Evolutionary conservation across 2,797 vertebrate genomes (phyloP).

Genomic region (Sciaenops ocellatus): DNA sequence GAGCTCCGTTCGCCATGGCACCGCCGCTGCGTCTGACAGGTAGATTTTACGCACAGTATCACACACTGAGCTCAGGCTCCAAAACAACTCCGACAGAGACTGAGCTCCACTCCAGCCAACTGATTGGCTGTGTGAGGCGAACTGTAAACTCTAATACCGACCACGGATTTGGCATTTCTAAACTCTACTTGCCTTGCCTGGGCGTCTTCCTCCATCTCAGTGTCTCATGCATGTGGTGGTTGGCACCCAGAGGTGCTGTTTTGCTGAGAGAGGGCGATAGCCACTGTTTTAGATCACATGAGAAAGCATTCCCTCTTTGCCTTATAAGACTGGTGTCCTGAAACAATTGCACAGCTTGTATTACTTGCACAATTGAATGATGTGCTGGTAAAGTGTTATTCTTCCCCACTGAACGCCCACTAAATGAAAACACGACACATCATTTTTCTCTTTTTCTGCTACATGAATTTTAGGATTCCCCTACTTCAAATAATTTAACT

Average conservation of each 20-base stretch:
- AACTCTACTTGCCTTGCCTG: conserved; percentile 33
- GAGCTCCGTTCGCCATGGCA: conserved; percentile 55
- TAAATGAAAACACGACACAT: conserved; percentile 16
- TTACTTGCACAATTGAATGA: conserved; percentile 8
- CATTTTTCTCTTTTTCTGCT: conserved; percentile 7
- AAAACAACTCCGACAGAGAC: conserved; percentile 57
- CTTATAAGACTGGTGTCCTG: conserved; percentile 27
- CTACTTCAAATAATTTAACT: conserved; percentile 3
- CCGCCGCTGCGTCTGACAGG: conserved; percentile 65
- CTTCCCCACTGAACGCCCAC: conserved; percentile 47
- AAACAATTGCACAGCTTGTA: conserved; percentile 25
- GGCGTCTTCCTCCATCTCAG: conserved; percentile 38
- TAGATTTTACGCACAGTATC: conserved; percentile 77
- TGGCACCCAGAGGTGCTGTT: conserved; percentile 25
- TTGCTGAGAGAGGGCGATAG: neutral
- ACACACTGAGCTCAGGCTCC: conserved; percentile 60
- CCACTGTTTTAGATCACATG: conserved; percentile 35
- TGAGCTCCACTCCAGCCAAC: conserved; percentile 43
- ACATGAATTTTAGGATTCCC: conserved; percentile 28
- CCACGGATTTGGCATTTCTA: conserved; percentile 47
- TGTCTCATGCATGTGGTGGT: neutral
- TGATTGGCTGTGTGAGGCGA: conserved; percentile 65
- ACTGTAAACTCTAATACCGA: conserved; percentile 43
- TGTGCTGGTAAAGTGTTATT: conserved; percentile 37
- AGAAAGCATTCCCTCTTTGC: conserved; percentile 28